phyloP scores from a whole-genome alignment of 2,888 invertebrate genomes.

The Autographa gamma region DNA sequence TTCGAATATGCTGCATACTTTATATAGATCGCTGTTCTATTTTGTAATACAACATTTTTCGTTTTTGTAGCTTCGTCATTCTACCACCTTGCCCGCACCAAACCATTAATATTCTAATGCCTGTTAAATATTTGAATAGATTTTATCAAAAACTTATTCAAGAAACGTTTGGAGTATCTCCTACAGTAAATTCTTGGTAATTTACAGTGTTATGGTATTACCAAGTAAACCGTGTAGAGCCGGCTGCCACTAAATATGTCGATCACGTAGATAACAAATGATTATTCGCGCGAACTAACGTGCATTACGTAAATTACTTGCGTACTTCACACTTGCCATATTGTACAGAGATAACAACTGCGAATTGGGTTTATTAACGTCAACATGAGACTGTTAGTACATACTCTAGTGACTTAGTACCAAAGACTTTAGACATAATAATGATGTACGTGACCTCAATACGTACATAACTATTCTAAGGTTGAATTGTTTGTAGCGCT shows the following conservation, averaged over 20 bases:
- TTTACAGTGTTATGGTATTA: conserved; percentile 51
- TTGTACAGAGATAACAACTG: conserved; percentile 59
- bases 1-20: conserved; percentile 28
- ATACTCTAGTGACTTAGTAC: not conserved
- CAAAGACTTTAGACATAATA: not conserved
- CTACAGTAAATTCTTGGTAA: conserved; percentile 49
- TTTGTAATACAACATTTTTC: not conserved
- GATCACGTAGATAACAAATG: conserved; percentile 59
- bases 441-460: not conserved
- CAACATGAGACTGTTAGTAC: conserved; percentile 24
- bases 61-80: conserved; percentile 1
- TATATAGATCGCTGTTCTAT: conserved; percentile 23
- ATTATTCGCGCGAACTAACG: conserved; percentile 48
- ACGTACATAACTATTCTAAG: not conserved
- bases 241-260: conserved; percentile 51
- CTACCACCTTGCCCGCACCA: not conserved
- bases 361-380: conserved; percentile 61
- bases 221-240: conserved; percentile 49
- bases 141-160: conserved; percentile 38
- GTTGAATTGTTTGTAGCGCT: not conserved
- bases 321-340: conserved; percentile 58
- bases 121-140: conserved; percentile 28
- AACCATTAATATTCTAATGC: conserved; percentile 15
- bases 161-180: conserved; percentile 27
- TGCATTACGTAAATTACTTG: conserved; percentile 60